Evolutionary conservation across 2,797 vertebrate genomes (phyloP).

Genomic region (Manis crassicaudata): DNA sequence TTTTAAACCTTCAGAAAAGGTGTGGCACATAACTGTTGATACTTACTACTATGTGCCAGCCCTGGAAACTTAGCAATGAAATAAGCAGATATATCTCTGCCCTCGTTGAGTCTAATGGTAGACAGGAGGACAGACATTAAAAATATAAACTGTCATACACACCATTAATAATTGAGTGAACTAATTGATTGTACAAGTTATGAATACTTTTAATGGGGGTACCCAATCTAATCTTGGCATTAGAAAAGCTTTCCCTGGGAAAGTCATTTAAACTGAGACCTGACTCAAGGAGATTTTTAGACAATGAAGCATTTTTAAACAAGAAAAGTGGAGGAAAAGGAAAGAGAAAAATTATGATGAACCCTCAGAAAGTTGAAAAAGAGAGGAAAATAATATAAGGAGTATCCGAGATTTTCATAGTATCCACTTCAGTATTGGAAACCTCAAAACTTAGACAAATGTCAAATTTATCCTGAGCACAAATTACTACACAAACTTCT

Average conservation of each 20-base stretch:
- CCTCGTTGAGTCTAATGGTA: neutral
- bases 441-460: neutral
- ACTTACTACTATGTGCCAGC: neutral
- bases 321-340: neutral
- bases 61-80: neutral
- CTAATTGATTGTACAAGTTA: neutral
- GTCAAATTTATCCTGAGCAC: neutral
- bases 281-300: neutral
- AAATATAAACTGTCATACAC: neutral
- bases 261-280: neutral
- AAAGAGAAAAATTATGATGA: neutral
- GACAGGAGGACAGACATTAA: neutral
- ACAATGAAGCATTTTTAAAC: neutral
- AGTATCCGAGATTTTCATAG: neutral
- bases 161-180: neutral
- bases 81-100: neutral
- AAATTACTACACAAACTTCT: neutral
- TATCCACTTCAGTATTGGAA: neutral
- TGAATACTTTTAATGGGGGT: neutral
- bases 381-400: neutral
- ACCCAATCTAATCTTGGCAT: neutral
- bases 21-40: neutral
- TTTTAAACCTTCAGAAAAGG: neutral
- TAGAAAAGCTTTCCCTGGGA: neutral
- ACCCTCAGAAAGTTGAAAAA: neutral